Percentiles rank a stretch among this genome's conserved stretches.
Conservation (phyloP, 2,888 invertebrate genomes). For the Apamea sordens region DNA sequence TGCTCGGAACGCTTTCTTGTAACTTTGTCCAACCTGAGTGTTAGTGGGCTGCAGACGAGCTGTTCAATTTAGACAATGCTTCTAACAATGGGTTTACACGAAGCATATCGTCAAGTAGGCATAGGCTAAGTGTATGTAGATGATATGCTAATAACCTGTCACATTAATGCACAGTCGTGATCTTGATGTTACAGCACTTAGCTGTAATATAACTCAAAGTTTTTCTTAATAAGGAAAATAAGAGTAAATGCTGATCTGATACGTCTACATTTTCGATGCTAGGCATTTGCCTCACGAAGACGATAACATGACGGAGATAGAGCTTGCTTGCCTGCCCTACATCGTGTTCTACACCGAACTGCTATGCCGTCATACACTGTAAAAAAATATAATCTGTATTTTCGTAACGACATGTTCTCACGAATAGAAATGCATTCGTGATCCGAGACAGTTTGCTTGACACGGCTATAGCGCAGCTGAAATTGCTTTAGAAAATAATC, state of each 20-base stretch:
- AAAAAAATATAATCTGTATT: conserved; percentile 52
- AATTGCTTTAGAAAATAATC: conserved; percentile 65
- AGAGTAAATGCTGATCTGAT: neutral
- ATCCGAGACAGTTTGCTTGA: conserved; percentile 61
- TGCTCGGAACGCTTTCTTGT: conserved; percentile 8
- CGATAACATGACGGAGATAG: conserved; percentile 9
- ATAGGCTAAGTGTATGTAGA: conserved; percentile 34
- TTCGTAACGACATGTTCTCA: conserved; percentile 59
- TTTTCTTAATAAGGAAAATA: neutral
- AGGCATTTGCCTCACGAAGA: neutral
- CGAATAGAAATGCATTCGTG: conserved; percentile 66
- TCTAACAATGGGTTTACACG: conserved; percentile 15
- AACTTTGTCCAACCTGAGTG: neutral
- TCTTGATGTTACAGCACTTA: conserved; percentile 42
- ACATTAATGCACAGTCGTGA: conserved; percentile 47
- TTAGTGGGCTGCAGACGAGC: neutral
- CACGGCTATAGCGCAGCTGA: conserved; percentile 51
- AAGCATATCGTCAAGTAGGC: neutral
- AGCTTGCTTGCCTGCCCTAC: neutral
- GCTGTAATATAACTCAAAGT: neutral
- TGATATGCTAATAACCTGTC: conserved; percentile 46
- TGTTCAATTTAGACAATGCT: conserved; percentile 3
- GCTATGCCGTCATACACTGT: conserved; percentile 29
- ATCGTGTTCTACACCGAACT: conserved; percentile 13
- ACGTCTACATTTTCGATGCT: neutral